These are phyloP conservation scores for Branchinecta lindahli DNA, from an alignment of 1,140 invertebrate genomes.

Conservation along the genomic window DNA sequence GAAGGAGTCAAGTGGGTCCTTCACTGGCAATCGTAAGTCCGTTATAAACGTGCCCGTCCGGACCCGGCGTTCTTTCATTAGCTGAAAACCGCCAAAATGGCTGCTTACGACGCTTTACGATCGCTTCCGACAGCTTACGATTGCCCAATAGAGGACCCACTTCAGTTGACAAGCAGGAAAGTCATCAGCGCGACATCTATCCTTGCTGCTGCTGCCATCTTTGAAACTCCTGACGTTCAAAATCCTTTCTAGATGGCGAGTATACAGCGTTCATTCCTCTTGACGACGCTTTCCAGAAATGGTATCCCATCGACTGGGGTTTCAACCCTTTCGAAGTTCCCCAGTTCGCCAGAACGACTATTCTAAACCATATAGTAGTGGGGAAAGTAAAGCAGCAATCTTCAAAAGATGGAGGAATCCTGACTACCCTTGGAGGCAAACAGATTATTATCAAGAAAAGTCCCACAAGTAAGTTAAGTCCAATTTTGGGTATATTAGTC, in stretches of 20 bases:
- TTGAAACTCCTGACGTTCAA: too few relatives aligned
- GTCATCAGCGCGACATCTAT: too few relatives aligned
- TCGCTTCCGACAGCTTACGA: too few relatives aligned
- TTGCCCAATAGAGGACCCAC: too few relatives aligned
- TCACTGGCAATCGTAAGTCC: too few relatives aligned
- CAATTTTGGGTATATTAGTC: background rate
- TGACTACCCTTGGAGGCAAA: conserved; percentile 39
- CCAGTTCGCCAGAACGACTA: conserved; percentile 43
- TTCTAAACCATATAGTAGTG: conserved; percentile 43
- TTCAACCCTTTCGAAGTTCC: conserved; percentile 49
- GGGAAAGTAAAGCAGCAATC: conserved; percentile 39
- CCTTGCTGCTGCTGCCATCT: too few relatives aligned
- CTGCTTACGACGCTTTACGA: too few relatives aligned
- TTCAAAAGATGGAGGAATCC: conserved; percentile 36
- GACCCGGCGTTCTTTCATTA: too few relatives aligned
- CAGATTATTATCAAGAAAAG: conserved; percentile 35
- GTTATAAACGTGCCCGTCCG: too few relatives aligned
- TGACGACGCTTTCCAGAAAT: conserved; percentile 45
- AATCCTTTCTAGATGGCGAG: conserved; percentile 34
- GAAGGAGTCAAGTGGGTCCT: too few relatives aligned
- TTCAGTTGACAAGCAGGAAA: too few relatives aligned
- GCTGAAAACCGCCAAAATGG: too few relatives aligned
- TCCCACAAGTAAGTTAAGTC: background rate
- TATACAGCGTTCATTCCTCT: conserved; percentile 46
- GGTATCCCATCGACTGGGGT: conserved; percentile 50